Evolutionary conservation across 2,888 invertebrate genomes (phyloP).

Genomic region (Thalpophila matura): DNA sequence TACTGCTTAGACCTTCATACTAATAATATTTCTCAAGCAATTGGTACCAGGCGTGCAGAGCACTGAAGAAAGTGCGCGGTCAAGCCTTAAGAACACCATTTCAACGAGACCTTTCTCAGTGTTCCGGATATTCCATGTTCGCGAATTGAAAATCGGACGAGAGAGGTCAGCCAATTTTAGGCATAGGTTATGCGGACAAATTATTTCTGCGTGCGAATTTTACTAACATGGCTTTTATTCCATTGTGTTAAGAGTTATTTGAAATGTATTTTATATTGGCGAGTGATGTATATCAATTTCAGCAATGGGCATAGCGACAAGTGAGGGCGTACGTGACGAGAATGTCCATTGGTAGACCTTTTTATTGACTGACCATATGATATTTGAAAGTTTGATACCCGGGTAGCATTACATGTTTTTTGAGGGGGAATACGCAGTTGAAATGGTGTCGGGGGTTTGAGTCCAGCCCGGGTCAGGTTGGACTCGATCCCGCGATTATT

Average conservation of each 20-base stretch:
- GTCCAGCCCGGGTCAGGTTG: too few relatives aligned
- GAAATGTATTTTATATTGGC: conserved; percentile 57
- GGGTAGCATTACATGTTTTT: conserved; percentile 39
- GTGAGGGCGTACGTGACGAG: conserved; percentile 83
- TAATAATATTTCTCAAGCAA: conserved; percentile 85
- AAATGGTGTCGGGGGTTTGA: too few relatives aligned
- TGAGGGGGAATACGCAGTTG: conserved; percentile 20
- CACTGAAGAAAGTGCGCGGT: conserved; percentile 79
- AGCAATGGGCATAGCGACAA: conserved; percentile 86
- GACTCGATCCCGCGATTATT: too few relatives aligned
- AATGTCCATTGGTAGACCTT: conserved; percentile 82
- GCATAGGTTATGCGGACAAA: conserved; percentile 43
- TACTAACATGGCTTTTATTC: conserved; percentile 67
- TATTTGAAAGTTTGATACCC: conserved; percentile 65
- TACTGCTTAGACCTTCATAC: conserved; percentile 69
- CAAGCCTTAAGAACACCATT: conserved; percentile 60
- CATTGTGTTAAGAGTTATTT: conserved; percentile 58
- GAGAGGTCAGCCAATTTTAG: conserved; percentile 73
- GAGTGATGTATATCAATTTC: conserved; percentile 88
- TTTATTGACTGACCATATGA: conserved; percentile 86
- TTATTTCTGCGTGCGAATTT: conserved; percentile 26
- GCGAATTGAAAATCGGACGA: conserved; percentile 40
- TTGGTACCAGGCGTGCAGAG: conserved; percentile 84
- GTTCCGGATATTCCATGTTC: conserved; percentile 30
- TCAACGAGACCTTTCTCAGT: conserved; percentile 58